Conservation (phyloP, 2,797 vertebrate species). For the Apodemus agrarius region DNA sequence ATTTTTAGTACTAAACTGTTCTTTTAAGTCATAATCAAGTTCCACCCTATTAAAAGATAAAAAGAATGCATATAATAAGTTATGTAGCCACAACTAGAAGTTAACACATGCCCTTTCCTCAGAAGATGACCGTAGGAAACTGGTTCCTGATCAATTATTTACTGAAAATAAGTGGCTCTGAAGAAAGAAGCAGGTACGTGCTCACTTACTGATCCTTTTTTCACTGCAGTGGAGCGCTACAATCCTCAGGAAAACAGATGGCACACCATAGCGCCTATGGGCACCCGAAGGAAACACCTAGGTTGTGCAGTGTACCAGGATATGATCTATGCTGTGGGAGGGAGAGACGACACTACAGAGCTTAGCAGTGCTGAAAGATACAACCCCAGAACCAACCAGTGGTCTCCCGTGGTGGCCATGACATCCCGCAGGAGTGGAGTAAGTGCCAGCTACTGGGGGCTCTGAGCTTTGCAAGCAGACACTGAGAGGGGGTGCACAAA, state of each 20-base stretch:
- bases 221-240: constrained; percentile 92
- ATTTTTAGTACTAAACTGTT: background rate
- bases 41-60: background rate
- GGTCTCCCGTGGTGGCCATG: constrained; percentile 99
- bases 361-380: constrained; percentile 98
- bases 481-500: background rate
- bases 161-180: background rate
- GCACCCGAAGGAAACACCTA: constrained; percentile 97
- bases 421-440: constrained; percentile 98
- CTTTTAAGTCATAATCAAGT: background rate
- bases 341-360: constrained; percentile 98
- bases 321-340: constrained; percentile 99
- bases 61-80: background rate
- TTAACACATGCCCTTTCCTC: background rate
- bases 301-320: constrained; percentile 99
- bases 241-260: constrained; percentile 99
- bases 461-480: background rate
- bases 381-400: constrained; percentile 98
- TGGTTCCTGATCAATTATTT: background rate
- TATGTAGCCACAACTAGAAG: background rate
- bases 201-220: constrained; percentile 10
- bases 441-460: constrained; percentile 74
- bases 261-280: constrained; percentile 99
- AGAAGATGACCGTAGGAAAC: background rate
- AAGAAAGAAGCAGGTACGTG: background rate